Evolutionary conservation across 2,888 invertebrate genomes (phyloP).

Genomic region (Tridacna crocea): DNA sequence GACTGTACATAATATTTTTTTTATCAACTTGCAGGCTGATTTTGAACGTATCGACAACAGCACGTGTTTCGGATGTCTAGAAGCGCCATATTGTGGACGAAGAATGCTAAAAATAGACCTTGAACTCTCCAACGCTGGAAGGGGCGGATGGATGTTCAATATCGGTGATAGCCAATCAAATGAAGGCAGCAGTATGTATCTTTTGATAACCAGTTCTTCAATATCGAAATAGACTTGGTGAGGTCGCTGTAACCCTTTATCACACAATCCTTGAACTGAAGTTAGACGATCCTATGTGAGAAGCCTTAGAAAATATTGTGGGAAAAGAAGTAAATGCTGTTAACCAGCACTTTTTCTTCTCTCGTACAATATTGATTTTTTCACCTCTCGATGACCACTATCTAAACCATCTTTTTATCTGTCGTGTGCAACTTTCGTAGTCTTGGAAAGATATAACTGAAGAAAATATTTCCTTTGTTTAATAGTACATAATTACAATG

Average conservation of each 20-base stretch:
- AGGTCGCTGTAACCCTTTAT: too few relatives aligned
- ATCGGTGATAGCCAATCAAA: conserved; percentile 50
- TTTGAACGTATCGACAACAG: conserved; percentile 28
- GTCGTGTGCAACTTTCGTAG: too few relatives aligned
- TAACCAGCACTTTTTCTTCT: neutral
- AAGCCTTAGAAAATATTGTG: too few relatives aligned
- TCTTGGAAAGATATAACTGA: too few relatives aligned
- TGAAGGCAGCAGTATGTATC: conserved; percentile 44
- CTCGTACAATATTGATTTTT: too few relatives aligned
- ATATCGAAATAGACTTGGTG: neutral
- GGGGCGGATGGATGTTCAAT: conserved; percentile 44
- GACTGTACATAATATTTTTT: too few relatives aligned
- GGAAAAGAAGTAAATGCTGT: neutral
- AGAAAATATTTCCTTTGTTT: too few relatives aligned
- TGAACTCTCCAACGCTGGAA: conserved; percentile 30
- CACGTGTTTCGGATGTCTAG: conserved; percentile 35
- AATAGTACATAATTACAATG: too few relatives aligned
- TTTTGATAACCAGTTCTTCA: neutral
- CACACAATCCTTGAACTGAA: too few relatives aligned
- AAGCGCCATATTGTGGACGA: conserved; percentile 46
- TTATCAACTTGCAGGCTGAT: conserved; percentile 25
- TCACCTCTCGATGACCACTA: too few relatives aligned
- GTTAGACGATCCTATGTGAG: too few relatives aligned
- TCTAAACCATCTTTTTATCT: too few relatives aligned
- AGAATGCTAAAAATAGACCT: conserved; percentile 54